A percentile compares a stretch with the other conserved stretches of the same genome.
These are phyloP conservation scores for Chaetodon trifascialis DNA, from an alignment of 2,113 vertebrate genomes.

Conservation along the genomic window DNA sequence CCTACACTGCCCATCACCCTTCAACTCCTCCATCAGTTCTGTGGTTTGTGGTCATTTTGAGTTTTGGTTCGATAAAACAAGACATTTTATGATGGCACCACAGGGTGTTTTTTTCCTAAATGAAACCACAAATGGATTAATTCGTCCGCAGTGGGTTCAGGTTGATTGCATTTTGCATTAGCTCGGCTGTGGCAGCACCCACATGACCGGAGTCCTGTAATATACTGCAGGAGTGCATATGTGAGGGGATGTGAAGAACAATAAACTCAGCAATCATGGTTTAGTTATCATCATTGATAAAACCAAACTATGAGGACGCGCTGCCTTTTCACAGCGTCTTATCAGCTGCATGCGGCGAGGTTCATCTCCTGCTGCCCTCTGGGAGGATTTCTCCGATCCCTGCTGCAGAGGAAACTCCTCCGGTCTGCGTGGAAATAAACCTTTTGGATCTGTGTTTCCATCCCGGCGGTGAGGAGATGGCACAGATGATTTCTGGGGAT, in stretches of 20 bases:
- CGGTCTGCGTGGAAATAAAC: conserved; percentile 23
- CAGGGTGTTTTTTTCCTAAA: no score
- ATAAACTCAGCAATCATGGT: no score
- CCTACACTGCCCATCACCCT: no score
- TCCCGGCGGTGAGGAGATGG: conserved; percentile 40
- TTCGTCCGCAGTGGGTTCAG: no score
- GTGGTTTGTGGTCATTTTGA: not conserved
- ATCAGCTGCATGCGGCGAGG: conserved; percentile 15
- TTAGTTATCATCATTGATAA: no score
- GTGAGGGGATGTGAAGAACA: no score
- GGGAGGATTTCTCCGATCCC: conserved; percentile 50
- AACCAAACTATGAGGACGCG: no score
- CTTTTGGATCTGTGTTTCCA: conserved; percentile 30
- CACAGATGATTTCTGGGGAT: conserved; percentile 21
- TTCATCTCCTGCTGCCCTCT: conserved; percentile 25
- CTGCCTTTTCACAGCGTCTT: not conserved
- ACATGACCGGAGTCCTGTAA: no score
- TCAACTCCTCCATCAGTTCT: no score
- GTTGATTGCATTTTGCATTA: not conserved
- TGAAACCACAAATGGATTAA: not conserved
- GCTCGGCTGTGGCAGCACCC: not conserved
- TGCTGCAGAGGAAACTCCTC: conserved; percentile 26
- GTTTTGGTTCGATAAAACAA: not conserved
- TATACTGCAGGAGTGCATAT: no score
- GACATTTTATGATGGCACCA: not conserved